These are phyloP conservation scores for Cyanocitta stelleri DNA, from an alignment of 2,113 vertebrate genomes.

Conservation along the genomic window DNA sequence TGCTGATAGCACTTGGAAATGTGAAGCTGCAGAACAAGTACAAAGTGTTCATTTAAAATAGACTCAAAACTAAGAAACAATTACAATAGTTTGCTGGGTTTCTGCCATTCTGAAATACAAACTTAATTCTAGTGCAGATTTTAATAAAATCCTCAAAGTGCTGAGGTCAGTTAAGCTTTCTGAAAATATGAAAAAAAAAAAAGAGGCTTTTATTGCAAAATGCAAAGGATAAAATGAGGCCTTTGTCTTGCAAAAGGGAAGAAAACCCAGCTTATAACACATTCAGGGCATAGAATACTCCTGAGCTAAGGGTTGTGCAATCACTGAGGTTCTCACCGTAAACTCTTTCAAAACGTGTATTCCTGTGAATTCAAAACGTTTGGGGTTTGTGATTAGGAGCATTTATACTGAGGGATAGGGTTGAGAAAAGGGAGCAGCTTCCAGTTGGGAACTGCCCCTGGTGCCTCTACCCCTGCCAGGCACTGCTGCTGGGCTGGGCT, in stretches of 20 bases:
- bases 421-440: no score
- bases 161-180: not conserved
- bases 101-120: not conserved
- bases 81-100: not conserved
- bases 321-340: not conserved
- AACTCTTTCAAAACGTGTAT: not conserved
- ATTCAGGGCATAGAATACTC: not conserved
- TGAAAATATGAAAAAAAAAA: not conserved
- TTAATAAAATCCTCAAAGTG: not conserved
- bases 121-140: not conserved
- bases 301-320: not conserved
- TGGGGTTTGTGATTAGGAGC: not conserved
- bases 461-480: accelerated
- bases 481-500: not conserved
- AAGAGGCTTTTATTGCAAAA: not conserved
- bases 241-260: not conserved
- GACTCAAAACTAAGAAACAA: not conserved
- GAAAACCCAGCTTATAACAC: not conserved
- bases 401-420: accelerated
- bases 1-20: constrained; percentile 2
- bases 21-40: not conserved
- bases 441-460: not conserved
- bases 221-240: not conserved
- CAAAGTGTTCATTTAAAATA: not conserved
- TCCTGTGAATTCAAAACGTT: not conserved